Evolutionary conservation across 2,888 invertebrate genomes (phyloP).

Genomic region (Heliconius erato): DNA sequence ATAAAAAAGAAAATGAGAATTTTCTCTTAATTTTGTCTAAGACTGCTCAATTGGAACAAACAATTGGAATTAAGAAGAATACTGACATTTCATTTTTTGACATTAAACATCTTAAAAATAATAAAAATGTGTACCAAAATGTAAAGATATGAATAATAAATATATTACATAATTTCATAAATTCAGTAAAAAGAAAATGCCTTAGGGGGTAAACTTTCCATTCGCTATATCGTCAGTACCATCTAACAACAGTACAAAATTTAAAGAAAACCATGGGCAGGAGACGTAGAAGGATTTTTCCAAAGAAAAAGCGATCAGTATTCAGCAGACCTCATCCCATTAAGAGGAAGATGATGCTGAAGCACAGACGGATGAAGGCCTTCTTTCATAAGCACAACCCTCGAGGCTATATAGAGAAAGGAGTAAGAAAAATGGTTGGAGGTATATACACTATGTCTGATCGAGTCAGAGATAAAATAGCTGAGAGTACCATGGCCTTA

Average conservation of each 20-base stretch:
- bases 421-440: constrained; percentile 67
- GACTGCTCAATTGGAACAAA: constrained; percentile 39
- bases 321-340: constrained; percentile 74
- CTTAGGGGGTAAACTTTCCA: not conserved
- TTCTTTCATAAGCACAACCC: constrained; percentile 71
- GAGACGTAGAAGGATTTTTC: constrained; percentile 64
- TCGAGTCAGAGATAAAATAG: constrained; percentile 71
- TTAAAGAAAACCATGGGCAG: constrained; percentile 63
- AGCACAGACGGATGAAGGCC: constrained; percentile 67
- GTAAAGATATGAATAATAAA: too few relatives aligned
- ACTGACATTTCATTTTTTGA: constrained; percentile 34
- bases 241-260: not conserved
- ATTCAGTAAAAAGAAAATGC: not conserved
- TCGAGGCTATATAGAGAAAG: constrained; percentile 58
- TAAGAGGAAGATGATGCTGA: constrained; percentile 67
- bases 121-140: constrained; percentile 39
- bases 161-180: not conserved
- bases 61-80: constrained; percentile 33
- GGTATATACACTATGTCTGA: constrained; percentile 71
- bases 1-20: not conserved
- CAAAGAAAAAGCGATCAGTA: constrained; percentile 68
- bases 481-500: constrained; percentile 68
- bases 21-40: not conserved
- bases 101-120: constrained; percentile 10
- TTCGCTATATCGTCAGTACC: not conserved